Evolutionary conservation across 2,888 invertebrate genomes (phyloP).

Genomic region (Drosophila gaucha): DNA sequence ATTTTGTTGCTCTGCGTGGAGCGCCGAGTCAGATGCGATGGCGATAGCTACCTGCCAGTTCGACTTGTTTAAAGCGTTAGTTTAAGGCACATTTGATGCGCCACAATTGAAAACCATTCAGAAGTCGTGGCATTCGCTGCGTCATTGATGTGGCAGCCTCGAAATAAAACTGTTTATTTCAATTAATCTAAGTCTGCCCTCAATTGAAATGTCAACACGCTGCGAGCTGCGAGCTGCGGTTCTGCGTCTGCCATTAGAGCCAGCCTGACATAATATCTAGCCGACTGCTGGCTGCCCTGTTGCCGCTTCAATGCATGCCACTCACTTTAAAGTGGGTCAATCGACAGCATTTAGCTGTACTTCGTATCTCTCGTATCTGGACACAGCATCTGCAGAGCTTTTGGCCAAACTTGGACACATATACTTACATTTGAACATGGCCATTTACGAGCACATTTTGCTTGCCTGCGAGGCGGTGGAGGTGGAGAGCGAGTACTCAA

Average conservation of each 20-base stretch:
- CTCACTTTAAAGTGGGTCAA: slow-evolving; percentile 70
- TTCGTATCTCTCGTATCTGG: slow-evolving; percentile 49
- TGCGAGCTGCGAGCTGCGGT: background rate
- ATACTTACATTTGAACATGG: slow-evolving; percentile 55
- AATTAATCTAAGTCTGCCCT: slow-evolving; percentile 63
- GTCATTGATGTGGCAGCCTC: slow-evolving; percentile 34
- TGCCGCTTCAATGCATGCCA: slow-evolving; percentile 15
- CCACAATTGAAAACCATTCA: slow-evolving; percentile 41
- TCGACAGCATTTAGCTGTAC: slow-evolving; percentile 67
- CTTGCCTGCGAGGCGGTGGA: slow-evolving; percentile 10
- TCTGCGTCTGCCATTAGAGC: slow-evolving; percentile 39
- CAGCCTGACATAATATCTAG: slow-evolving; percentile 65
- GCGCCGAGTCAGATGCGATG: slow-evolving; percentile 13
- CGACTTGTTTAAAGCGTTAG: slow-evolving; percentile 20
- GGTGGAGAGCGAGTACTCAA: slow-evolving; percentile 16
- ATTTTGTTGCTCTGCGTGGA: slow-evolving; percentile 42
- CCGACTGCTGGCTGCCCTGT: slow-evolving; percentile 36
- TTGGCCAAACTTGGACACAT: slow-evolving; percentile 54
- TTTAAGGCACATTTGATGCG: slow-evolving; percentile 9
- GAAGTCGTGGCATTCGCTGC: slow-evolving; percentile 38
- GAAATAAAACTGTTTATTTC: slow-evolving; percentile 39
- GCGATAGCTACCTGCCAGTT: slow-evolving; percentile 34
- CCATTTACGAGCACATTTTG: slow-evolving; percentile 60
- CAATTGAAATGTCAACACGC: slow-evolving; percentile 74
- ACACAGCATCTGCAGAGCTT: slow-evolving; percentile 58